Conservation (phyloP, 2,797 vertebrate species). For the Gymnodraco acuticeps region DNA sequence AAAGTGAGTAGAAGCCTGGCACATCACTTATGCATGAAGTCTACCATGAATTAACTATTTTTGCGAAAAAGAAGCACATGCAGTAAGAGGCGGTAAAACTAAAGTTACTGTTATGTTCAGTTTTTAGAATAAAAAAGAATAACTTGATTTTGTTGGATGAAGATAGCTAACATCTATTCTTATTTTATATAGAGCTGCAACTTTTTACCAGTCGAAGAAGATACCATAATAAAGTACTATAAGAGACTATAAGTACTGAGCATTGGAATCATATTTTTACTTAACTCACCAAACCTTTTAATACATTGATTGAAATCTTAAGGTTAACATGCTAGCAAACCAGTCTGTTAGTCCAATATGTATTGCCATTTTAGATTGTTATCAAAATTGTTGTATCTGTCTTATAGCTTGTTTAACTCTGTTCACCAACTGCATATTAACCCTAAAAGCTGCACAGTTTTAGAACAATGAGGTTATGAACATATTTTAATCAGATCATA, state of each 20-base stretch:
- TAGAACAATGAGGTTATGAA: background rate
- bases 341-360: background rate
- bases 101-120: background rate
- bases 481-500: background rate
- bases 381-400: background rate
- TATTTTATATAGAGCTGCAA: background rate
- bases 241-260: too few relatives aligned
- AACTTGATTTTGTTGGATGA: background rate
- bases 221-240: too few relatives aligned
- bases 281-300: too few relatives aligned
- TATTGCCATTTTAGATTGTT: background rate
- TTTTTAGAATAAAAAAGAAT: conserved; percentile 3
- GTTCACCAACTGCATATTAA: background rate
- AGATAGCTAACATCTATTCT: background rate
- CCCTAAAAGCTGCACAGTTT: background rate
- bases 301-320: too few relatives aligned
- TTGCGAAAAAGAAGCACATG: conserved; percentile 2
- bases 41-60: conserved; percentile 35
- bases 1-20: conserved; percentile 17
- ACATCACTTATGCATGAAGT: conserved; percentile 43
- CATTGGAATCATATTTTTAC: too few relatives aligned
- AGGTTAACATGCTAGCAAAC: too few relatives aligned
- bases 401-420: background rate
- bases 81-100: conserved; percentile 13
- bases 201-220: too few relatives aligned